Evolutionary conservation across 2,113 vertebrate species (phyloP).

Genomic region (Chrysemys picta): DNA sequence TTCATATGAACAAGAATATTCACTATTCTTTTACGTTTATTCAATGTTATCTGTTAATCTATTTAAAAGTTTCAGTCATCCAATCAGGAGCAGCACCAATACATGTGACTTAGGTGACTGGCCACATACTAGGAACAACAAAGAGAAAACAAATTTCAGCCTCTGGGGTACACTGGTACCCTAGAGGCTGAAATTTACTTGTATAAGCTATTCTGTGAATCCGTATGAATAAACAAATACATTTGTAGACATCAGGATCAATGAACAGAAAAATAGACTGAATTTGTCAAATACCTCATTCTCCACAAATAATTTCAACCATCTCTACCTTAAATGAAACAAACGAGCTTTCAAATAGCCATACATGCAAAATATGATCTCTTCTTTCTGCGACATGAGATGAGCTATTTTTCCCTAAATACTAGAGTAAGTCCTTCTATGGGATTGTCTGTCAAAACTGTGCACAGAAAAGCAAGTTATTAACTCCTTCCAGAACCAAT

Average conservation of each 20-base stretch:
- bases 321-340: constrained; percentile 50
- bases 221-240: constrained; percentile 66
- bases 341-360: constrained; percentile 30
- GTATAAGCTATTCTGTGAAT: constrained; percentile 66
- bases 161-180: neutral
- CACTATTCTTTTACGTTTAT: neutral
- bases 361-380: constrained; percentile 46
- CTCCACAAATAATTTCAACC: constrained; percentile 63
- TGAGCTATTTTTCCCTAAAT: neutral
- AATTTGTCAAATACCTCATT: constrained; percentile 71
- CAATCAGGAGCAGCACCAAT: neutral
- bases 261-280: constrained; percentile 56
- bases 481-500: constrained; percentile 22
- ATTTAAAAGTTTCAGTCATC: neutral
- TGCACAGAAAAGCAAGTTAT: constrained; percentile 31
- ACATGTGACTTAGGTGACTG: fast-evolving
- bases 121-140: constrained; percentile 2
- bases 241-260: constrained; percentile 52
- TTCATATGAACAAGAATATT: neutral
- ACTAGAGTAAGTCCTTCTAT: constrained; percentile 3
- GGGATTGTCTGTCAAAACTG: constrained; percentile 37
- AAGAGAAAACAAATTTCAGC: constrained; percentile 1
- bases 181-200: constrained; percentile 68
- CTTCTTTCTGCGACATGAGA: neutral
- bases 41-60: neutral